Conservation (phyloP, 2,113 vertebrate species). For the Anoura caudifer region DNA sequence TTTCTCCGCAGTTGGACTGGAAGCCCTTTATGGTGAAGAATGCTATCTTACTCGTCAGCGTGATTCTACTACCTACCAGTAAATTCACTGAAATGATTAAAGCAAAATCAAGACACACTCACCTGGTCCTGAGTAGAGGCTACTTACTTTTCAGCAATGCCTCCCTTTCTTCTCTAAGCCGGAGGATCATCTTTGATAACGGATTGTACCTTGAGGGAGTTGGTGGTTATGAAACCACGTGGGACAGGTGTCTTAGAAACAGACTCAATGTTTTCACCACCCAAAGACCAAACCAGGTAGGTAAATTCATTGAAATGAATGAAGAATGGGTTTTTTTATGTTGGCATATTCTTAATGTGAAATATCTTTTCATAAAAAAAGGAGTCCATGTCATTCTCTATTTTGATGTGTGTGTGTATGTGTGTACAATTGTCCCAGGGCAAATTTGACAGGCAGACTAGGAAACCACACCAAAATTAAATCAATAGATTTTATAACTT, state of each 20-base stretch:
- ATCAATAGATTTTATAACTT: background rate
- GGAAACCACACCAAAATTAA: background rate
- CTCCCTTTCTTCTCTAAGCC: background rate
- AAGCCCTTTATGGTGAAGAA: background rate
- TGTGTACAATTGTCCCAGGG: background rate
- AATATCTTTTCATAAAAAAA: background rate
- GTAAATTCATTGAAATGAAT: background rate
- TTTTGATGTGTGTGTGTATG: background rate
- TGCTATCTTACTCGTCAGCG: background rate
- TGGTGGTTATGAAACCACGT: background rate
- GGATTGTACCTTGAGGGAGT: background rate
- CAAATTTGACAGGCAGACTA: background rate
- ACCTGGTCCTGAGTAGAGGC: background rate
- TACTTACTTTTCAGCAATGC: background rate
- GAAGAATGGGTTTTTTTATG: background rate
- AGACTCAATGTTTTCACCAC: background rate
- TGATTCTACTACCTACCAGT: background rate
- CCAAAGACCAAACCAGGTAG: background rate
- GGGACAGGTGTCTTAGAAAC: background rate
- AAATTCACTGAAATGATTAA: background rate
- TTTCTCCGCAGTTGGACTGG: background rate
- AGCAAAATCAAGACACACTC: background rate
- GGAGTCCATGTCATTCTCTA: background rate
- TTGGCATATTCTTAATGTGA: background rate
- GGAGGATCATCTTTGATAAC: background rate